Evolutionary conservation across 2,113 vertebrate species (phyloP), one percentile per base, ranked within the genome.

Genomic region (Callionymus lyra): DNA sequence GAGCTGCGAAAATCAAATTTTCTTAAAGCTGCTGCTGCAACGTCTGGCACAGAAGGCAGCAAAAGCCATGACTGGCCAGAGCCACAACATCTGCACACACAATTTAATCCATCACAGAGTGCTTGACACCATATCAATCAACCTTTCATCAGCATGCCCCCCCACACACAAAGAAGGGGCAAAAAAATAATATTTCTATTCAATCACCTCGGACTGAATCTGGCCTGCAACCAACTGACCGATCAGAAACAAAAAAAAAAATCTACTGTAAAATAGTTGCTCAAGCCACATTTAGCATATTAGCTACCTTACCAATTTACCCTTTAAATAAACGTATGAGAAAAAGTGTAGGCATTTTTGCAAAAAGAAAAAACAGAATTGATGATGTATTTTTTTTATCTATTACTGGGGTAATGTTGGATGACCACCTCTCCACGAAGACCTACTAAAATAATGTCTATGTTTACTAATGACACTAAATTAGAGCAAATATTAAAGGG

Each of bases 31-130:
- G 76, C 84, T 59, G 72, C 79, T 59, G 80, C 77, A 68, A 72
- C 63, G 75, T 81, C 83, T 86, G 70, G 54, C 53, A 41, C 81
- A 80, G 76, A 76, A 82, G 76, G 79, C 83, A 69, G 78, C 75
- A 80, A 80, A 79, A 82, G 83, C 83, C 81, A 84, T 85, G 86
- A 84, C 84, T 85, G 86, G 79, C 79, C 79, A 59, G 87, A 82
- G 84, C 82, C 85, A 87, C 86, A 72, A 79, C 86, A 87, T 91
- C 89, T 93, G 89, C 91, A 92, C 89, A 93, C 91, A 91, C 89
- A 91, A 88, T 94, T 93, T 95, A 97, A 94, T 95, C 90, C 92
- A 91, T 91, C 87, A 91, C 91, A 90, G 88, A 84, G 89, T 85
- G 82, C 87, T 86, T 89, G 88, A 87, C 86, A 88, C 82, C 87